Base-by-base conservation (phyloP, 2,797 vertebrate genomes). In the Tragopan temminckii region DNA sequence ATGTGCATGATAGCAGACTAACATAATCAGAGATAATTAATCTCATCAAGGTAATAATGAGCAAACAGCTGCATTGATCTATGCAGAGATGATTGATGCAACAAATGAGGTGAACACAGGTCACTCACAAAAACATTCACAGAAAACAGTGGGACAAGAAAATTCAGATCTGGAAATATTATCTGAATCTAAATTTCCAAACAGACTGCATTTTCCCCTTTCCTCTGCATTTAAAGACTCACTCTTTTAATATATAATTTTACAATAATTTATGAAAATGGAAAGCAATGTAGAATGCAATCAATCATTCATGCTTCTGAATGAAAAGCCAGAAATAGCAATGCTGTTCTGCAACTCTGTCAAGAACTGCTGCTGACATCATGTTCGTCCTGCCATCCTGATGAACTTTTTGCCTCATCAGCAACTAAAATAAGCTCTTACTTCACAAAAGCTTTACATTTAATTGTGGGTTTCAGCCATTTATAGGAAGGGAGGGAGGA, bases 281-380 rank as follows among this genome's bases (percentile, higher is more conserved):
- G 61, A 80, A 68, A 93, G 79, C 87, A 53, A 66, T 92, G 69
- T 89, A 63, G 69, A 95, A 95, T 87, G 89, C 66, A 95, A 94
- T 94, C 95, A 95, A 92, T 95, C 89, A 89, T 92, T 95, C 92
- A 80, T 78, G 85, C 42, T 94, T 95, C 85, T 93, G 89, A 96
- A 96, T 85, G 79, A 68, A 85, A 90, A 78, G n/a, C 92, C 87
- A 90, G 90, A 96, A 96, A 96, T 95, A 96, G 87, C 66, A 85
- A 68, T 93, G 94, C 81, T 92, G 79, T 85, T 95, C 87, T 87
- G 92, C 90, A 95, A 83, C 89, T 96, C 83, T 92, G 79, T 92
- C 75, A 93, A 93, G 84, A 95, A 80, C 53, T 90, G 69, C 87
- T 95, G 89, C 89, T 93, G 89, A 89, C 91, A 94, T 91, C 76